Evolutionary conservation across 1,140 invertebrate species (phyloP).

Genomic region (Trialeurodes vaporariorum): DNA sequence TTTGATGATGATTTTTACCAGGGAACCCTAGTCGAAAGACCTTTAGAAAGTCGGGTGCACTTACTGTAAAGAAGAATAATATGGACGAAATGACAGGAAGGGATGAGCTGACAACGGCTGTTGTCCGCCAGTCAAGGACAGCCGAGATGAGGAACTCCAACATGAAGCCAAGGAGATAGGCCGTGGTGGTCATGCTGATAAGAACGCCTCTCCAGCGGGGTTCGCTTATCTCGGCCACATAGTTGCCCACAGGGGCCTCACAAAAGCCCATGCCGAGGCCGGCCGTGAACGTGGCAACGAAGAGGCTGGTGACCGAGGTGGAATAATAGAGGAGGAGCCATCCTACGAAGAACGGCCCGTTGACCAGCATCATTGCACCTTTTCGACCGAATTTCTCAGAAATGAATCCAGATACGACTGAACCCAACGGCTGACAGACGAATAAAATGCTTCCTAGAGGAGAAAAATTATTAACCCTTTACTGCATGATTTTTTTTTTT

Average conservation of each 20-base stretch:
- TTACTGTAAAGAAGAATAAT: slow-evolving; percentile 1
- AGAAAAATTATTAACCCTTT: too few relatives aligned
- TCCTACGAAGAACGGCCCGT: slow-evolving; percentile 23
- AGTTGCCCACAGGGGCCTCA: slow-evolving; percentile 40
- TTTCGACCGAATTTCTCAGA: slow-evolving; percentile 25
- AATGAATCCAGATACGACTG: slow-evolving; percentile 23
- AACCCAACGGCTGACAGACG: slow-evolving; percentile 24
- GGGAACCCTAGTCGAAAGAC: too few relatives aligned
- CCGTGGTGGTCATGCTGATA: slow-evolving; percentile 17
- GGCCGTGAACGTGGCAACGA: not conserved
- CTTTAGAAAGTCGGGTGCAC: too few relatives aligned
- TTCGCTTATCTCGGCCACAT: slow-evolving; percentile 42
- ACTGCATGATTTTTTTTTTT: too few relatives aligned
- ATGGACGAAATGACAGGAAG: slow-evolving; percentile 21
- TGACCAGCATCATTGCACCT: slow-evolving; percentile 26
- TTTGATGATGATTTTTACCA: too few relatives aligned
- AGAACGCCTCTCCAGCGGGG: slow-evolving; percentile 21
- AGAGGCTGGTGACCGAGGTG: not conserved
- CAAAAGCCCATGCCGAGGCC: slow-evolving; percentile 38
- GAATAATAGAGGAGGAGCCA: slow-evolving; percentile 23
- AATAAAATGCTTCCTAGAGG: slow-evolving; percentile 24
- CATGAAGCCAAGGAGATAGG: slow-evolving; percentile 19
- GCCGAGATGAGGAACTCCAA: slow-evolving; percentile 18
- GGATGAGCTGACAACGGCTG: slow-evolving; percentile 15
- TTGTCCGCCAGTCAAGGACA: slow-evolving; percentile 21